Evolutionary conservation across 1,140 invertebrate genomes (phyloP).

Genomic region (Octopus bimaculoides): DNA sequence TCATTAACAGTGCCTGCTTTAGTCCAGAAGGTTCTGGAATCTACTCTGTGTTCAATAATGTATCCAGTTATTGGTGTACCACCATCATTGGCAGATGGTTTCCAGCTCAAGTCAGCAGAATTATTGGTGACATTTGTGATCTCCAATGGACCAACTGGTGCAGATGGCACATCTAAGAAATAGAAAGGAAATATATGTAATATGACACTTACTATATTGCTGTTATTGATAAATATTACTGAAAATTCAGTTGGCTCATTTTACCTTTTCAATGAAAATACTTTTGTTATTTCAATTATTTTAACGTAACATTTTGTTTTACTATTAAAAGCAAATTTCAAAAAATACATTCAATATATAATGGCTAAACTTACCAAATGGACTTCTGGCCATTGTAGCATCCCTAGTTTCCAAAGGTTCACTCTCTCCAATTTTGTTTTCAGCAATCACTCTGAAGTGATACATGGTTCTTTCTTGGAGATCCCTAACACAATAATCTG

Average conservation of each 20-base stretch:
- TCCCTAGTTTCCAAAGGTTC: conserved; percentile 74
- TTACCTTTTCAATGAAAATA: too few relatives aligned
- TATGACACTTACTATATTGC: neutral
- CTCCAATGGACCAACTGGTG: conserved; percentile 82
- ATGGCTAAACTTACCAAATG: conserved; percentile 76
- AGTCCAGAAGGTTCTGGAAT: conserved; percentile 81
- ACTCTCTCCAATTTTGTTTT: conserved; percentile 95
- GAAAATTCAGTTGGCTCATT: too few relatives aligned
- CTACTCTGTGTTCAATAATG: conserved; percentile 52
- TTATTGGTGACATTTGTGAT: conserved; percentile 31
- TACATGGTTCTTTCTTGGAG: conserved; percentile 89
- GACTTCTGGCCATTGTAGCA: conserved; percentile 87
- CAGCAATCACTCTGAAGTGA: conserved; percentile 91
- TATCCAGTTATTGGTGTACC: conserved; percentile 46
- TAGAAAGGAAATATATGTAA: neutral
- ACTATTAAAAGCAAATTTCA: too few relatives aligned
- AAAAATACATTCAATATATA: too few relatives aligned
- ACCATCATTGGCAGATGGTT: conserved; percentile 45
- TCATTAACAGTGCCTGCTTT: conserved; percentile 63
- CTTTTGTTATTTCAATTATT: too few relatives aligned
- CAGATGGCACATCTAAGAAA: conserved; percentile 64
- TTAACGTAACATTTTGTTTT: too few relatives aligned
- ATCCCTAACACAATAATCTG: conserved; percentile 79
- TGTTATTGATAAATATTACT: too few relatives aligned
- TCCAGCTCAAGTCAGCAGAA: conserved; percentile 43